Percentiles rank a stretch among this genome's conserved stretches.
Evolutionary conservation across 2,797 vertebrate species (phyloP).

Genomic region (Cuculus canorus): DNA sequence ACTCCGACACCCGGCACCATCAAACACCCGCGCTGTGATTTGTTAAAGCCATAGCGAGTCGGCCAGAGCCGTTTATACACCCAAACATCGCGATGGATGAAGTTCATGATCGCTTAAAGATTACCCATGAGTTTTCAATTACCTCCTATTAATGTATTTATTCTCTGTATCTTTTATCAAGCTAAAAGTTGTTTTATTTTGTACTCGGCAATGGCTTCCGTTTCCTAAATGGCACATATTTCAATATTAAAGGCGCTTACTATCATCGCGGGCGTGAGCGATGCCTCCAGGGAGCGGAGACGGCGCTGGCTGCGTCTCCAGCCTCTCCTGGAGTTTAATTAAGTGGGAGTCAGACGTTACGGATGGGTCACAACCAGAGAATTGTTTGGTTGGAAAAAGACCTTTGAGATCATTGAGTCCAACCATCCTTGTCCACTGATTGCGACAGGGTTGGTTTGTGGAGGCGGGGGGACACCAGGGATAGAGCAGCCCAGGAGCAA

Average conservation of each 20-base stretch:
- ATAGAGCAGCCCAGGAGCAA: background rate
- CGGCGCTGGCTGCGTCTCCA: conserved; percentile 5
- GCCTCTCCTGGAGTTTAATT: conserved; percentile 68
- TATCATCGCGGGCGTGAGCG: conserved; percentile 71
- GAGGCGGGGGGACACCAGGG: too few species aligned
- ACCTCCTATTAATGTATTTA: conserved; percentile 78
- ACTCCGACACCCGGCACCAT: background rate
- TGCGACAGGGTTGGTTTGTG: background rate
- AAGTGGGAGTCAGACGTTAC: background rate
- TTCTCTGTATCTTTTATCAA: conserved; percentile 70
- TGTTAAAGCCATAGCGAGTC: background rate
- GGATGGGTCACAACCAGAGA: background rate
- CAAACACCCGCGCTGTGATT: background rate
- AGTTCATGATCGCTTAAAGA: conserved; percentile 64
- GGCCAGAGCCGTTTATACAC: background rate
- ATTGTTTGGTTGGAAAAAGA: too few species aligned
- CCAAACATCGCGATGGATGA: background rate
- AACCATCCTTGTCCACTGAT: background rate
- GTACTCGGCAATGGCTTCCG: conserved; percentile 40
- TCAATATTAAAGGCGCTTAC: conserved; percentile 74
- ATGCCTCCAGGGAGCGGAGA: conserved; percentile 71
- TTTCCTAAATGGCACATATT: conserved; percentile 76
- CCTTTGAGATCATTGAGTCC: too few species aligned
- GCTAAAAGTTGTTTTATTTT: conserved; percentile 42
- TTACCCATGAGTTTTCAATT: conserved; percentile 76